Evolutionary conservation across 2,888 invertebrate species (phyloP).

Genomic region (Trachelus stipa): DNA sequence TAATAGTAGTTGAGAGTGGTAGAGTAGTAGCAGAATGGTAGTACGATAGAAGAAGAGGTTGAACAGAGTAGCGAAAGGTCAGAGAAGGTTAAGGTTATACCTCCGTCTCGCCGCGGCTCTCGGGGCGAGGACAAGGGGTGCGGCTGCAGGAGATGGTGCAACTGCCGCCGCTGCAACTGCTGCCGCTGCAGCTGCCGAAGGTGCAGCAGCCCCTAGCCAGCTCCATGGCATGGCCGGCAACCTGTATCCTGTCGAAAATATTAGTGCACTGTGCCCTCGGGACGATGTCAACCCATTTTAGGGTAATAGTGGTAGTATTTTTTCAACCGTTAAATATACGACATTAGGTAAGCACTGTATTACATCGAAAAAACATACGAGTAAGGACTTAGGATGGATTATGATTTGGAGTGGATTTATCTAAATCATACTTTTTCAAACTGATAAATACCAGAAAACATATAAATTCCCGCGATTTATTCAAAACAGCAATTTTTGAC

Average conservation of each 20-base stretch:
- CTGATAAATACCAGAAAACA: too few relatives aligned
- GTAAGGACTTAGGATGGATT: too few relatives aligned
- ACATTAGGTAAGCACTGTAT: too few relatives aligned
- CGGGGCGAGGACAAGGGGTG: conserved; percentile 79
- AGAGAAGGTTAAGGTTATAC: conserved; percentile 66
- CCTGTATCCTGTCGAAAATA: conserved; percentile 75
- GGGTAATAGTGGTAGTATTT: too few relatives aligned
- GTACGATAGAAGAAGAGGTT: not conserved
- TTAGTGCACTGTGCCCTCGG: conserved; percentile 27
- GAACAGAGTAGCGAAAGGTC: conserved; percentile 18
- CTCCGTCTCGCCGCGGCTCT: conserved; percentile 79
- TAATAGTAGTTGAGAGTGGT: too few relatives aligned
- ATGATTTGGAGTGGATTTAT: too few relatives aligned
- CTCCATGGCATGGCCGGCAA: conserved; percentile 83
- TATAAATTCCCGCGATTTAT: too few relatives aligned
- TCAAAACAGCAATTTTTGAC: too few relatives aligned
- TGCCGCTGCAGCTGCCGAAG: conserved; percentile 72
- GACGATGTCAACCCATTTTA: not conserved
- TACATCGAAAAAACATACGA: too few relatives aligned
- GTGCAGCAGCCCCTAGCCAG: conserved; percentile 74
- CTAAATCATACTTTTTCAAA: too few relatives aligned
- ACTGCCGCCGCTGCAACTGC: conserved; percentile 73
- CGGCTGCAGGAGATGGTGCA: conserved; percentile 71
- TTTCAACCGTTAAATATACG: too few relatives aligned
- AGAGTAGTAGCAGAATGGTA: too few relatives aligned